A percentile compares a stretch with the other conserved stretches of the same genome.
Evolutionary conservation across 1,140 invertebrate genomes (phyloP).

Genomic region (Orius insidiosus): DNA sequence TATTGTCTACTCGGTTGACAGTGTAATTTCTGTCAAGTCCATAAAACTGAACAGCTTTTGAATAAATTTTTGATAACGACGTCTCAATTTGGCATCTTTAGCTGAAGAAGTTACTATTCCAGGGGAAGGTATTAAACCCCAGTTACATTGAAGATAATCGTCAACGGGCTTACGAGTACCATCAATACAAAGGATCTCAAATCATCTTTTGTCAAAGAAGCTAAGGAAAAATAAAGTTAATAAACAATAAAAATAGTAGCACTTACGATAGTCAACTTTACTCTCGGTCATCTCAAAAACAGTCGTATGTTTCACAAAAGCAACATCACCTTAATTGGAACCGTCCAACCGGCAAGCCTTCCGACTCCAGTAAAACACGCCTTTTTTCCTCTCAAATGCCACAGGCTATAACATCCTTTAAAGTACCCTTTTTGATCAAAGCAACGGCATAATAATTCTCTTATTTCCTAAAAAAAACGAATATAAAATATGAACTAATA

Average conservation of each 20-base stretch:
- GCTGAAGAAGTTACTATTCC: constrained; percentile 76
- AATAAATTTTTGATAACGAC: constrained; percentile 32
- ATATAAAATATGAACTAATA: background rate
- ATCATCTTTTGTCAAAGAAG: constrained; percentile 38
- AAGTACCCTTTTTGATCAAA: constrained; percentile 50
- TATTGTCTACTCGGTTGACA: background rate
- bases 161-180: constrained; percentile 49
- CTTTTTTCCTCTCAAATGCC: constrained; percentile 51
- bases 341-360: constrained; percentile 79
- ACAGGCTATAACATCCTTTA: constrained; percentile 43
- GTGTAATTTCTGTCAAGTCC: constrained; percentile 1
- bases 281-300: constrained; percentile 47
- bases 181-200: constrained; percentile 75
- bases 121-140: constrained; percentile 72
- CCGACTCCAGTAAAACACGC: constrained; percentile 86
- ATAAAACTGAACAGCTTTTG: constrained; percentile 31
- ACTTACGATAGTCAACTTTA: constrained; percentile 36
- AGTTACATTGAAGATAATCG: constrained; percentile 65
- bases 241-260: background rate
- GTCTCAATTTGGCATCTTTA: constrained; percentile 36
- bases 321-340: constrained; percentile 86
- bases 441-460: constrained; percentile 66
- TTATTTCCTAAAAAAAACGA: constrained; percentile 28
- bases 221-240: constrained; percentile 24
- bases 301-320: constrained; percentile 80